Percentiles rank a stretch among this genome's conserved stretches.
Conservation (phyloP, 2,113 vertebrate species). For the Calonectris borealis region DNA sequence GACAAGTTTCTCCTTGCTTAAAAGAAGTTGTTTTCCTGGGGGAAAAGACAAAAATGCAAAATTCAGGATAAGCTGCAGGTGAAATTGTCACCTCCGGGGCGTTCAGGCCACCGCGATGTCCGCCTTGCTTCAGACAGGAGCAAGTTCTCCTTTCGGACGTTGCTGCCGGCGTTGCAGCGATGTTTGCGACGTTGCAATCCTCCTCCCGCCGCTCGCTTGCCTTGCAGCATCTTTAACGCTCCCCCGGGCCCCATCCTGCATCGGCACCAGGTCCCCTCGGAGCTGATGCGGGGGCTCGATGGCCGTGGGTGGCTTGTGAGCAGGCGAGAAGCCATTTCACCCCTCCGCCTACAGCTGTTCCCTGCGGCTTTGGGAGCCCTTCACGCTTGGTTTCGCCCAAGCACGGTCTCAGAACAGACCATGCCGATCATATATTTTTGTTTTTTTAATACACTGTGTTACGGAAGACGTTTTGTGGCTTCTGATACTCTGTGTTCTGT, state of each 20-base stretch:
- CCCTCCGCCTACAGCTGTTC: not conserved
- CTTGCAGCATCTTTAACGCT: not conserved
- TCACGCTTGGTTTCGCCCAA: not conserved
- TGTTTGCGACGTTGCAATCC: not conserved
- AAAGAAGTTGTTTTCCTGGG: not conserved
- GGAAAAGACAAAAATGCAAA: not conserved
- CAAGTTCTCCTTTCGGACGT: not conserved
- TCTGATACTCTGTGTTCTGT: constrained; percentile 59
- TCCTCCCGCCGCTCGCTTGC: not conserved
- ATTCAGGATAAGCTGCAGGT: not conserved
- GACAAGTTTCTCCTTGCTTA: not conserved
- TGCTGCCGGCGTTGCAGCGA: not conserved
- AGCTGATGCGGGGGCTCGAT: not conserved
- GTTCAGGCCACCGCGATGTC: not conserved
- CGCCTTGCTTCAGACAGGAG: not conserved
- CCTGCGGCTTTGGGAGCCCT: not conserved
- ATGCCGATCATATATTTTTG: constrained; percentile 72
- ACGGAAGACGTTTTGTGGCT: constrained; percentile 57
- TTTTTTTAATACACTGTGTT: constrained; percentile 32
- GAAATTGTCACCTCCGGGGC: not conserved
- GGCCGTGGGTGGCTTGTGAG: not conserved
- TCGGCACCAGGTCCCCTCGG: not conserved
- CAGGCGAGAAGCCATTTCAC: accelerated
- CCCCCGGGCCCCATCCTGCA: not conserved
- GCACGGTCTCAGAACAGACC: constrained; percentile 18